These are phyloP conservation scores for Cephus rjabovi DNA, from an alignment of 2,888 invertebrate species.

Conservation along the genomic window DNA sequence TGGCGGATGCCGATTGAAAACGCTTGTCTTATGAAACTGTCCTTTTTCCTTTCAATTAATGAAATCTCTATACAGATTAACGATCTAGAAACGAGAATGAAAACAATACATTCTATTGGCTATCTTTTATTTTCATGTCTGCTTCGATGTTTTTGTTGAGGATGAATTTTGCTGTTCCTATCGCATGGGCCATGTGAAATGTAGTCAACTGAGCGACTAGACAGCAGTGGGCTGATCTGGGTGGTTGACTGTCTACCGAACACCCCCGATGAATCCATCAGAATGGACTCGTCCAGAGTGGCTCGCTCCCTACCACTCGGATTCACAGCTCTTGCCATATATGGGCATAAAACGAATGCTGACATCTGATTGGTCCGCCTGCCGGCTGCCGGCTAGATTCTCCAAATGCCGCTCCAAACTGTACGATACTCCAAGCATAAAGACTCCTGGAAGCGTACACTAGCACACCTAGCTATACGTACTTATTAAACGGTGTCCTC, in stretches of 20 bases:
- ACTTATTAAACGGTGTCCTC: slow-evolving; percentile 52
- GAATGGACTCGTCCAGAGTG: slow-evolving; percentile 58
- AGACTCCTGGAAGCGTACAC: slow-evolving; percentile 47
- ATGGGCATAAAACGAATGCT: slow-evolving; percentile 82
- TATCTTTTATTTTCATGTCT: background rate
- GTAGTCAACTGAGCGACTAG: background rate
- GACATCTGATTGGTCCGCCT: slow-evolving; percentile 75
- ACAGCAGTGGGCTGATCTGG: background rate
- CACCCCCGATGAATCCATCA: background rate
- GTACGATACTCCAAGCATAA: slow-evolving; percentile 53
- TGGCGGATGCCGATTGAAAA: background rate
- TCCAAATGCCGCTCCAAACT: slow-evolving; percentile 67
- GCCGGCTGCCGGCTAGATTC: slow-evolving; percentile 69
- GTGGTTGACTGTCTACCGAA: background rate
- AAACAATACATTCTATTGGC: background rate
- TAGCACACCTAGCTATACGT: slow-evolving; percentile 39
- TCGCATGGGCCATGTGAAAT: background rate
- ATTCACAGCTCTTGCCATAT: slow-evolving; percentile 81
- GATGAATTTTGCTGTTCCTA: background rate
- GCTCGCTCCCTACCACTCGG: slow-evolving; percentile 68
- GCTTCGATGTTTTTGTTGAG: background rate
- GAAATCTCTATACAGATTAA: background rate
- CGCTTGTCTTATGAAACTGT: background rate
- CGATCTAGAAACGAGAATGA: background rate
- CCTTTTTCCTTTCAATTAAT: background rate